Percentiles rank a stretch among this genome's conserved stretches.
Conservation (phyloP, 2,888 invertebrate genomes). For the Cantharis lateralis region DNA sequence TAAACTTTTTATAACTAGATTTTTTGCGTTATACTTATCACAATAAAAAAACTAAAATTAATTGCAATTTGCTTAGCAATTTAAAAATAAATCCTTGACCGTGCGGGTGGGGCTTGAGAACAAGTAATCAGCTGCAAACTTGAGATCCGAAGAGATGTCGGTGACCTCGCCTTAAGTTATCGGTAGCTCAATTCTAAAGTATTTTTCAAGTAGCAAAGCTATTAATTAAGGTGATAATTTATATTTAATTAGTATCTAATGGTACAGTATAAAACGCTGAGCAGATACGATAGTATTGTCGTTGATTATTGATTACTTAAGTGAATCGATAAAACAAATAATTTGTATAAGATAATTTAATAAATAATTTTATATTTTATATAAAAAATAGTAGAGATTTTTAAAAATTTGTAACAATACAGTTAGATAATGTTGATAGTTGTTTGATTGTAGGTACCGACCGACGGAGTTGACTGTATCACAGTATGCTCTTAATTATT, state of each 20-base stretch:
- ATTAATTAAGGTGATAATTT: slow-evolving; percentile 24
- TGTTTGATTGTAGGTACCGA: too few species aligned
- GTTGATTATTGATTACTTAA: neutral
- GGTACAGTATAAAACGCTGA: neutral
- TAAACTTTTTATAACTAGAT: neutral
- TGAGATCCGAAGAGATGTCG: slow-evolving; percentile 33
- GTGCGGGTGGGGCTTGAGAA: slow-evolving; percentile 40
- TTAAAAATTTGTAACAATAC: neutral
- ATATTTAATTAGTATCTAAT: slow-evolving; percentile 15
- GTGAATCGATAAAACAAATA: neutral
- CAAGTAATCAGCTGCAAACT: slow-evolving; percentile 33
- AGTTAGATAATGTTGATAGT: too few species aligned
- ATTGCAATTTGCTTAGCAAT: slow-evolving; percentile 7
- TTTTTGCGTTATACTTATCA: neutral
- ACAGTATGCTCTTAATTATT: too few species aligned
- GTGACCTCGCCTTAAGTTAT: slow-evolving; percentile 34
- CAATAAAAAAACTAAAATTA: neutral
- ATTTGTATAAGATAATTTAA: neutral
- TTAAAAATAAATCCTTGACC: slow-evolving; percentile 35
- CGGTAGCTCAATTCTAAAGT: slow-evolving; percentile 27
- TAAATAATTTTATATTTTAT: neutral
- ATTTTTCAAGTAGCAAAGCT: slow-evolving; percentile 28
- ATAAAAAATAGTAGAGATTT: neutral
- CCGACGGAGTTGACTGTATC: too few species aligned
- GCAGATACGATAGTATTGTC: neutral